phyloP scores from a whole-genome alignment of 2,797 vertebrate species.

The Hydrophis major region DNA sequence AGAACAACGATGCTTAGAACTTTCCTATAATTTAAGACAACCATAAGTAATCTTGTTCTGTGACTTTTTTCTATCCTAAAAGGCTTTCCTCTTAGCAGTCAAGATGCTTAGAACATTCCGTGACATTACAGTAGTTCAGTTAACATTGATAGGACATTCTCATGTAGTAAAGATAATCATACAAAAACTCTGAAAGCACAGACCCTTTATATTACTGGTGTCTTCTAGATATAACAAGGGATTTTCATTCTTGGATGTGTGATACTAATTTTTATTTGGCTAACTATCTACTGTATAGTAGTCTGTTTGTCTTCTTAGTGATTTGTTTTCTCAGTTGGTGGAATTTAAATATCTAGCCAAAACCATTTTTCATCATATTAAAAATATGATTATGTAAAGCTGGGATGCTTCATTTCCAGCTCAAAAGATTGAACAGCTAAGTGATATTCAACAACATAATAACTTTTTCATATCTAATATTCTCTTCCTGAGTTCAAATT shows the following conservation, averaged over 20 bases:
- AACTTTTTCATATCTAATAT: slow-evolving; percentile 48
- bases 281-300: slow-evolving; percentile 56
- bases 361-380: slow-evolving; percentile 58
- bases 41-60: neutral
- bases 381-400: slow-evolving; percentile 65
- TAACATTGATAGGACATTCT: neutral
- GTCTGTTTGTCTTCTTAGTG: slow-evolving; percentile 68
- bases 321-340: slow-evolving; percentile 52
- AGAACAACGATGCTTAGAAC: neutral
- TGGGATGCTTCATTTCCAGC: slow-evolving; percentile 58
- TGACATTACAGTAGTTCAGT: neutral
- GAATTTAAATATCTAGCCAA: slow-evolving; percentile 68
- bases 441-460: slow-evolving; percentile 53
- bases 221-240: slow-evolving; percentile 44
- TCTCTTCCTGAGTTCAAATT: slow-evolving; percentile 53
- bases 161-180: neutral
- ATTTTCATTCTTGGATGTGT: slow-evolving; percentile 62
- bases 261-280: slow-evolving; percentile 55
- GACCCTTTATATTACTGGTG: slow-evolving; percentile 42
- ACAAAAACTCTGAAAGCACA: slow-evolving; percentile 38
- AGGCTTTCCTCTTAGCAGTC: neutral
- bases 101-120: neutral
- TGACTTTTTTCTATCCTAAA: neutral
- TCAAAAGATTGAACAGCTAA: slow-evolving; percentile 56
- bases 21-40: neutral